Percentiles rank a stretch among this genome's conserved stretches.
Conservation (phyloP, 92 coral and sea anemone species). For the Diadumene lineata region DNA sequence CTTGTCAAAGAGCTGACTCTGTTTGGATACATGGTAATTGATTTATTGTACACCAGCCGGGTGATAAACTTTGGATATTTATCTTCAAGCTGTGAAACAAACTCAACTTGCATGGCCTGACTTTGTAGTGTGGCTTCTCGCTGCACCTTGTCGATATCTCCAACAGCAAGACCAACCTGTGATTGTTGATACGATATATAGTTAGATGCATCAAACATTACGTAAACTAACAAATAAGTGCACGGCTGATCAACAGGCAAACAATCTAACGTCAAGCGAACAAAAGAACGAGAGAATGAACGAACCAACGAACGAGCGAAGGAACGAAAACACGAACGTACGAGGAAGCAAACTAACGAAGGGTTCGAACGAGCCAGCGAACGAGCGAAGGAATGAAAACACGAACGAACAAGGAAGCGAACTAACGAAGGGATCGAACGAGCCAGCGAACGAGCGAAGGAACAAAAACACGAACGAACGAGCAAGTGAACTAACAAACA, state of each 20-base stretch:
- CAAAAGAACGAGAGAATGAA: conserved; percentile 2
- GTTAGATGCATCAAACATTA: too few species aligned
- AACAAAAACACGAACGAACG: neutral
- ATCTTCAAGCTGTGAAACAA: conserved; percentile 53
- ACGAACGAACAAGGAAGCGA: neutral
- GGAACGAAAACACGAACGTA: neutral
- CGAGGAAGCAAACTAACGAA: neutral
- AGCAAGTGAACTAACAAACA: conserved; percentile 2
- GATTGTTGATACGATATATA: too few species aligned
- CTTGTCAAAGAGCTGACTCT: neutral
- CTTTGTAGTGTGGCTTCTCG: conserved; percentile 65
- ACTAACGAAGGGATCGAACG: neutral
- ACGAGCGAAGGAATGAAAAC: neutral
- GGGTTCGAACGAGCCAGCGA: neutral
- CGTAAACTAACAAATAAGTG: neutral
- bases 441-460: neutral
- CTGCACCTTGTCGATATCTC: conserved; percentile 70
- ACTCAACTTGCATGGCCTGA: conserved; percentile 76
- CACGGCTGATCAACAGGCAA: neutral
- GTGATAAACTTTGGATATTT: conserved; percentile 66
- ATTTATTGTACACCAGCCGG: conserved; percentile 36
- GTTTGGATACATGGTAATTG: conserved; percentile 35
- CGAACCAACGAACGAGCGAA: neutral
- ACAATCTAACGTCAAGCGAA: neutral
- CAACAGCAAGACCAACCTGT: conserved; percentile 90